A percentile compares a stretch with the other conserved stretches of the same genome.
Evolutionary conservation across 2,797 vertebrate species (phyloP).

Genomic region (Gila robusta): DNA sequence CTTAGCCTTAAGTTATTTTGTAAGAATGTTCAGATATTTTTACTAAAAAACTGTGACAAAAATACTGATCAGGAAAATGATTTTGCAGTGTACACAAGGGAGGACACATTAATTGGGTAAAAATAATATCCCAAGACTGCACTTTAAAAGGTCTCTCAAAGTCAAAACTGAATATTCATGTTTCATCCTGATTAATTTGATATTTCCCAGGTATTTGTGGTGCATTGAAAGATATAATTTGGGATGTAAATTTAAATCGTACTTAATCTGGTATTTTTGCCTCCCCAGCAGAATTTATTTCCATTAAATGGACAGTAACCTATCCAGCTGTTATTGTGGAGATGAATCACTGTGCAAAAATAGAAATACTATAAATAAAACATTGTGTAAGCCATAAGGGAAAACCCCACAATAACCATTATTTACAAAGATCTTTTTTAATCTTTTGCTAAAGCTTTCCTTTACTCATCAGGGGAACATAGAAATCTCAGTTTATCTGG

Average conservation of each 20-base stretch:
- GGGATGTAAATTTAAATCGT: not conserved
- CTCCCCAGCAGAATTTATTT: not conserved
- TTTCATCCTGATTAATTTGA: not conserved
- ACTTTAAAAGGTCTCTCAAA: not conserved
- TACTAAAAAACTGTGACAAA: not conserved
- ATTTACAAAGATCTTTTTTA: conserved; percentile 22
- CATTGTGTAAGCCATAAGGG: conserved; percentile 11
- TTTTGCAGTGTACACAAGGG: not conserved
- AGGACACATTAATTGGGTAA: not conserved
- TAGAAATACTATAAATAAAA: conserved; percentile 34
- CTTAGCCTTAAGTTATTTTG: not conserved
- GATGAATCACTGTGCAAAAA: conserved; percentile 38
- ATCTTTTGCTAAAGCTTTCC: conserved; percentile 20
- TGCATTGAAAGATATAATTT: not conserved
- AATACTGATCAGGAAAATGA: not conserved
- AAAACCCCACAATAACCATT: conserved; percentile 23
- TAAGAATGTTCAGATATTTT: not conserved
- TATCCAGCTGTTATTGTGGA: conserved; percentile 21
- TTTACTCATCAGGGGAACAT: conserved; percentile 18
- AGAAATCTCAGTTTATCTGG: conserved; percentile 6
- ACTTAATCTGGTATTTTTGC: conserved; percentile 16
- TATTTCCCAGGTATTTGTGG: not conserved
- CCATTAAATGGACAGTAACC: conserved; percentile 40
- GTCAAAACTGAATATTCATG: not conserved
- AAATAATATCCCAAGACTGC: not conserved